phyloP scores from a whole-genome alignment of 2,797 vertebrate genomes.

The Ceryle rudis region DNA sequence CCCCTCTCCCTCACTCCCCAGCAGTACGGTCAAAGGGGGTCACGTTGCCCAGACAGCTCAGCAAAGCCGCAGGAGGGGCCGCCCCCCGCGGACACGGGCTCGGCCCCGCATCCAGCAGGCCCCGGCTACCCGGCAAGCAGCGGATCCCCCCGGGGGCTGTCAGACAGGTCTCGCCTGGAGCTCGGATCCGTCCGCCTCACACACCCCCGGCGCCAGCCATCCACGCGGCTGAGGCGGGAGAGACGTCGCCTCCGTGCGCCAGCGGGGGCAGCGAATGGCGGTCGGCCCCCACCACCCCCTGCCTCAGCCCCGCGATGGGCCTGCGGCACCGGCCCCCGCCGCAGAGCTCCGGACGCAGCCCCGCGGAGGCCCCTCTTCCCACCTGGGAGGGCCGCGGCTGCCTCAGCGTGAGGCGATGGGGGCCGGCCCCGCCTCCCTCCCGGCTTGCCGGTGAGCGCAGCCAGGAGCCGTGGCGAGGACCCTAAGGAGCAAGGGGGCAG shows the following conservation, averaged over 20 bases:
- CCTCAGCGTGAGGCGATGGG: background rate
- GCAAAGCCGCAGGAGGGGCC: background rate
- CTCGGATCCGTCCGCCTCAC: background rate
- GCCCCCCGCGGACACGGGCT: background rate
- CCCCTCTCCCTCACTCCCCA: background rate
- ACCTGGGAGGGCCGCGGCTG: background rate
- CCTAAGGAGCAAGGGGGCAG: too few species aligned
- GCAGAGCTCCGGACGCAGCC: background rate
- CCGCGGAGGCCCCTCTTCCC: background rate
- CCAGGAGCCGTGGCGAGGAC: background rate
- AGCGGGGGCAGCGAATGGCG: background rate
- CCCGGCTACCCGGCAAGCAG: too few species aligned
- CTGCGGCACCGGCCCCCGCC: background rate
- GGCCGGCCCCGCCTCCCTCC: background rate
- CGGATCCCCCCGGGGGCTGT: too few species aligned
- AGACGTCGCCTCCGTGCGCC: background rate
- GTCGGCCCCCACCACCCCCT: background rate
- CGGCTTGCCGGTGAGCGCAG: background rate
- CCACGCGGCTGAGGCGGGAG: background rate
- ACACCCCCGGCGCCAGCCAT: background rate
- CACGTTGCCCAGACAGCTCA: background rate
- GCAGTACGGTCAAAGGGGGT: accelerated
- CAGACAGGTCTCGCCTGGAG: too few species aligned
- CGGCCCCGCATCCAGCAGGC: background rate
- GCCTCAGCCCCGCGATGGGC: background rate